Conservation (phyloP, 2,888 invertebrate genomes). For the Euplexia lucipara region DNA sequence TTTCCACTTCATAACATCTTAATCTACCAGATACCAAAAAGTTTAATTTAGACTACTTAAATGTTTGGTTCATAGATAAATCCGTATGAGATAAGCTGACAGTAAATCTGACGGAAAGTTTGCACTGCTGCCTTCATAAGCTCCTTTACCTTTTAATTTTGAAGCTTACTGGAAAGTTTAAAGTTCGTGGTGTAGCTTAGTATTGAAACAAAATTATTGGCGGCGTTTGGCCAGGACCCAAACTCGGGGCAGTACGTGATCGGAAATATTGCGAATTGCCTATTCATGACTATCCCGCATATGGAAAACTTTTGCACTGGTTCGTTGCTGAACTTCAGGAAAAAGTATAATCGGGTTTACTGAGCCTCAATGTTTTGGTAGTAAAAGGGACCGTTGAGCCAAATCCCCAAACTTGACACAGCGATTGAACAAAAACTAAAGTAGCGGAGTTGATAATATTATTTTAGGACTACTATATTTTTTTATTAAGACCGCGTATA, state of each 20-base stretch:
- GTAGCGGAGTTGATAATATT: neutral
- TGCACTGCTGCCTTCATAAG: conserved; percentile 21
- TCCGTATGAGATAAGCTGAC: conserved; percentile 26
- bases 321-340: conserved; percentile 65
- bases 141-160: conserved; percentile 38
- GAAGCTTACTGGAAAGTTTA: conserved; percentile 32
- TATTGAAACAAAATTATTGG: conserved; percentile 74
- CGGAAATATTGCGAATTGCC: conserved; percentile 84
- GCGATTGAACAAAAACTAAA: conserved; percentile 32
- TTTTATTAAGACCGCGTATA: neutral
- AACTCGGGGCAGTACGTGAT: conserved; percentile 79
- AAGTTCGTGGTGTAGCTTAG: conserved; percentile 25
- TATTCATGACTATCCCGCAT: conserved; percentile 81
- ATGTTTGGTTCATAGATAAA: conserved; percentile 16
- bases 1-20: neutral
- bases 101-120: conserved; percentile 27
- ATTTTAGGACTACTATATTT: conserved; percentile 11
- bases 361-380: conserved; percentile 48
- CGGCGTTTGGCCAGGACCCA: conserved; percentile 80
- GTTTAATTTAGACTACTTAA: conserved; percentile 1
- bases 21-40: neutral
- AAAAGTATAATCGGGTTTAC: conserved; percentile 50
- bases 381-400: conserved; percentile 14
- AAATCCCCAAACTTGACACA: conserved; percentile 20
- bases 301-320: conserved; percentile 76